phyloP scores from a whole-genome alignment of 2,888 invertebrate species.

The Phaedon cochleariae region DNA sequence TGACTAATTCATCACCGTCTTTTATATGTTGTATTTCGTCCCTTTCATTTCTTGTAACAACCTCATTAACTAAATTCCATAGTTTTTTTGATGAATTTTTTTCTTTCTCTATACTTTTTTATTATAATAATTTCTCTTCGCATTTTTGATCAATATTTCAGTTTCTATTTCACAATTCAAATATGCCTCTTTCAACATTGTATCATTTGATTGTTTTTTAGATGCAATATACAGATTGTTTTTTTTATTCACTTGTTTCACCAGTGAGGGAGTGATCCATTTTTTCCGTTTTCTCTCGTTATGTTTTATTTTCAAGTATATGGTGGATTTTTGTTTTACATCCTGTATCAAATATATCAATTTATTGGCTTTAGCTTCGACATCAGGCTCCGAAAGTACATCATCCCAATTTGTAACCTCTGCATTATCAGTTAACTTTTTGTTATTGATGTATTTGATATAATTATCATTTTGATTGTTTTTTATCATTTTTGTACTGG shows the following conservation, averaged over 20 bases:
- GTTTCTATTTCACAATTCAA: not conserved
- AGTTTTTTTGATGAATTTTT: too few relatives aligned
- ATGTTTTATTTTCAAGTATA: not conserved
- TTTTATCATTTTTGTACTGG: not conserved
- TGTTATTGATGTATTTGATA: not conserved
- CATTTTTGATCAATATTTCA: not conserved
- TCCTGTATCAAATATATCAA: not conserved
- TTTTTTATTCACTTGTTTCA: not conserved
- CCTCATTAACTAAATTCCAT: too few relatives aligned
- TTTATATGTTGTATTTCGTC: too few relatives aligned
- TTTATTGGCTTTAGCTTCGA: not conserved
- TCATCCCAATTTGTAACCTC: not conserved
- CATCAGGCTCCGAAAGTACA: not conserved
- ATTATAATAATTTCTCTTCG: not conserved
- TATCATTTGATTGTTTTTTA: not conserved
- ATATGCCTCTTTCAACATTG: not conserved
- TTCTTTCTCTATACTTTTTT: too few relatives aligned
- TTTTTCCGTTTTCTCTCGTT: slow-evolving; percentile 1
- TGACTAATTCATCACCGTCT: too few relatives aligned
- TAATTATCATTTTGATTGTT: not conserved
- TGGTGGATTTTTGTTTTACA: too few relatives aligned
- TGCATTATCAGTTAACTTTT: too few relatives aligned
- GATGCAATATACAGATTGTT: not conserved
- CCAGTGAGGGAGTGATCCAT: not conserved
- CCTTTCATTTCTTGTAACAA: too few relatives aligned